phyloP scores from a whole-genome alignment of 2,888 invertebrate genomes.

The Patella pellucida region DNA sequence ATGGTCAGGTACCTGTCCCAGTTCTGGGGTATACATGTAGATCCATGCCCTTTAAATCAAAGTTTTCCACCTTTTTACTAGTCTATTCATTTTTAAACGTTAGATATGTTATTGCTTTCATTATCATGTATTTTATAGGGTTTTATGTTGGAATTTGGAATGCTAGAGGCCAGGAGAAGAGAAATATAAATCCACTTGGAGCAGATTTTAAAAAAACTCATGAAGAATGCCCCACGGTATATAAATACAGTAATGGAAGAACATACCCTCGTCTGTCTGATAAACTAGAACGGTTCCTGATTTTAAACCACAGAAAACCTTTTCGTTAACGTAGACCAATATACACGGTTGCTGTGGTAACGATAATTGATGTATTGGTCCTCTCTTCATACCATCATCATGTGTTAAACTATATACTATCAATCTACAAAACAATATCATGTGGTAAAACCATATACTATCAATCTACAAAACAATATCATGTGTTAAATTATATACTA shows the following conservation, averaged over 20 bases:
- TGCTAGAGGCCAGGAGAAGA: too few relatives aligned
- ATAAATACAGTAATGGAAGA: neutral
- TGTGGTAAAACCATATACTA: constrained; percentile 46
- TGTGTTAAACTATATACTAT: constrained; percentile 48
- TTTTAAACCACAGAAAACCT: constrained; percentile 87
- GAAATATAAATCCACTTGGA: too few relatives aligned
- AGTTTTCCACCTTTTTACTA: too few relatives aligned
- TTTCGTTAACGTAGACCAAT: constrained; percentile 87
- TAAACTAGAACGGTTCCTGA: constrained; percentile 85
- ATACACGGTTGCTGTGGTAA: constrained; percentile 75
- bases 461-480: constrained; percentile 42
- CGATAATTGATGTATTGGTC: constrained; percentile 35
- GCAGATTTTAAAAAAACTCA: too few relatives aligned
- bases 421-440: constrained; percentile 41
- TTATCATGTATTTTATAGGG: too few relatives aligned
- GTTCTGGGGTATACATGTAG: too few relatives aligned
- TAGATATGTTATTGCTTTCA: too few relatives aligned
- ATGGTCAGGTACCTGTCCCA: too few relatives aligned
- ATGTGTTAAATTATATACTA: constrained; percentile 21
- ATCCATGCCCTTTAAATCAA: too few relatives aligned
- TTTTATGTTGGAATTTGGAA: too few relatives aligned
- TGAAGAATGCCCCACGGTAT: too few relatives aligned
- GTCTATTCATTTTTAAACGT: too few relatives aligned
- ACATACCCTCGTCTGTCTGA: constrained; percentile 73
- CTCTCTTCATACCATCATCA: constrained; percentile 40